phyloP scores from a whole-genome alignment of 2,888 invertebrate species.

The Drosophila eohydei region DNA sequence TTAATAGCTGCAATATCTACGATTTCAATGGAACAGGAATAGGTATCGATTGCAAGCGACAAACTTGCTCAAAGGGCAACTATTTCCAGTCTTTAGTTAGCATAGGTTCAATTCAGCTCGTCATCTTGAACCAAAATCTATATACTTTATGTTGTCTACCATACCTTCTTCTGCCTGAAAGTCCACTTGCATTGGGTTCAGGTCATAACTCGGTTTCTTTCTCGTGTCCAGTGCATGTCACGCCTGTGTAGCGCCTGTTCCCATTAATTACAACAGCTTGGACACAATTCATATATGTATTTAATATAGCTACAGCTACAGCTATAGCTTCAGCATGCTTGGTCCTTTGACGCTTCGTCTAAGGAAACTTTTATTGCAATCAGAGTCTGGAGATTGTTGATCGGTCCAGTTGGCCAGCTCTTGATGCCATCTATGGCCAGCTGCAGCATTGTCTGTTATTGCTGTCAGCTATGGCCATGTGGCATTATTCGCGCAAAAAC shows the following conservation, averaged over 20 bases:
- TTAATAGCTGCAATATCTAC: too few relatives aligned
- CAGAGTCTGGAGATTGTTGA: neutral
- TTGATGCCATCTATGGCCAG: slow-evolving; percentile 36
- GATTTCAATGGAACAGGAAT: too few relatives aligned
- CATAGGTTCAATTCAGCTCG: too few relatives aligned
- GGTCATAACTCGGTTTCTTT: neutral
- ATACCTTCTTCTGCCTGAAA: neutral
- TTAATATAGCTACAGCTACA: slow-evolving; percentile 6
- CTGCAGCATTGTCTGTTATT: slow-evolving; percentile 11
- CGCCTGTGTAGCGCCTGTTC: slow-evolving; percentile 2
- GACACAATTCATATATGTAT: slow-evolving; percentile 4
- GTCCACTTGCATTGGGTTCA: neutral
- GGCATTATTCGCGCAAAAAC: slow-evolving; percentile 38
- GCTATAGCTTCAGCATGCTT: neutral
- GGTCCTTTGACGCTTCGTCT: slow-evolving; percentile 6
- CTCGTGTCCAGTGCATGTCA: neutral
- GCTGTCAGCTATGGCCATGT: slow-evolving; percentile 45
- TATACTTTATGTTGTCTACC: neutral
- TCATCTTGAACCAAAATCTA: too few relatives aligned
- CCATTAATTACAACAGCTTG: slow-evolving; percentile 2
- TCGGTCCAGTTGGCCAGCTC: neutral
- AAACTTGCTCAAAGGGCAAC: too few relatives aligned
- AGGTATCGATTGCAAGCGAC: too few relatives aligned
- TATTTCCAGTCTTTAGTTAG: too few relatives aligned
- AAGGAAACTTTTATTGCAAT: neutral